These are phyloP conservation scores for Sarcophaga variegata DNA, from an alignment of 2,888 invertebrate species.

Conservation along the genomic window DNA sequence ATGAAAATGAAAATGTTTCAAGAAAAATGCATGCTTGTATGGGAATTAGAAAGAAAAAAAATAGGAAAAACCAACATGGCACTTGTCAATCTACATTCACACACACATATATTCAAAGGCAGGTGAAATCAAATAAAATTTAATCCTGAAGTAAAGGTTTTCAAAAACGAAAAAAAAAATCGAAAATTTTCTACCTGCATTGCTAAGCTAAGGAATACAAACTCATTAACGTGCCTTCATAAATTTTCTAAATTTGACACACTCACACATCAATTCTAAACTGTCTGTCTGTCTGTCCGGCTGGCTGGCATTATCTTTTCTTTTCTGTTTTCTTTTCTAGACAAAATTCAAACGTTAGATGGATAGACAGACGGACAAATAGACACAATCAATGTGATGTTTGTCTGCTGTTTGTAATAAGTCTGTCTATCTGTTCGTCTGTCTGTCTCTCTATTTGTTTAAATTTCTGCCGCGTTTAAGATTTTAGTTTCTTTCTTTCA, in stretches of 20 bases:
- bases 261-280: slow-evolving; percentile 45
- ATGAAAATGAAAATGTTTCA: no score
- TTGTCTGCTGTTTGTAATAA: no score
- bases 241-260: slow-evolving; percentile 67
- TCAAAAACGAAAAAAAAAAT: slow-evolving; percentile 38
- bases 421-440: no score
- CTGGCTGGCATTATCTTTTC: no score
- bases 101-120: slow-evolving; percentile 9
- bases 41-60: no score
- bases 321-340: no score
- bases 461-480: no score
- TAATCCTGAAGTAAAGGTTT: background rate
- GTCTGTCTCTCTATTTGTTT: no score
- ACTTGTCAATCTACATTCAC: slow-evolving; percentile 31
- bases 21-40: no score
- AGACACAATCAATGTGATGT: background rate
- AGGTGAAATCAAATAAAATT: slow-evolving; percentile 56
- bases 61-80: slow-evolving; percentile 37
- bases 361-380: slow-evolving; percentile 4
- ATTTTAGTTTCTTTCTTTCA: slow-evolving; percentile 21
- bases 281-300: background rate
- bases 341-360: no score
- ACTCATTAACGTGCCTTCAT: slow-evolving; percentile 65
- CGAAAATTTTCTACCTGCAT: slow-evolving; percentile 40
- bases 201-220: no score